Evolutionary conservation across 2,888 invertebrate species (phyloP).

Genomic region (Eretmocerus hayati): DNA sequence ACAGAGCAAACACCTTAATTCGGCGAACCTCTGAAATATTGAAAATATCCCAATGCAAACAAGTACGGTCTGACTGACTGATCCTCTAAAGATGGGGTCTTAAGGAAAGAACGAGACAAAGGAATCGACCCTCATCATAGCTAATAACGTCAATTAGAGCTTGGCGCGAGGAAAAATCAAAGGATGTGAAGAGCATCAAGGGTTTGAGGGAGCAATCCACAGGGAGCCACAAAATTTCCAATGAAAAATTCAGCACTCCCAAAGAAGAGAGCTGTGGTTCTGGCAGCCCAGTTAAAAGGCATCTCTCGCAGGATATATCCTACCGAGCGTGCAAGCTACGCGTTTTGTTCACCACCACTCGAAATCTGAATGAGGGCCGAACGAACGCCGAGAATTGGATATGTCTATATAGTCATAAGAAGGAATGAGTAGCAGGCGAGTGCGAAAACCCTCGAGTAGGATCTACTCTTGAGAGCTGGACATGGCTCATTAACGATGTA

Average conservation of each 20-base stretch:
- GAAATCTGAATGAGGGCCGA: constrained; percentile 7
- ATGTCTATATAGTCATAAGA: background rate
- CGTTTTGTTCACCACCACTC: constrained; percentile 8
- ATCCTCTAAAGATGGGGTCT: no score
- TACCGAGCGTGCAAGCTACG: background rate
- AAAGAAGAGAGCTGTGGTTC: background rate
- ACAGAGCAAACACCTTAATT: no score
- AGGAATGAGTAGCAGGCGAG: constrained; percentile 4
- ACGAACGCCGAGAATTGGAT: background rate
- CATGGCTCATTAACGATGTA: constrained; percentile 18
- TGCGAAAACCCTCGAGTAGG: constrained; percentile 10
- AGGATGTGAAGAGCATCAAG: background rate
- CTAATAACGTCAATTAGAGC: constrained; percentile 3
- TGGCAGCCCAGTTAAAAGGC: background rate
- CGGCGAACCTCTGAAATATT: no score
- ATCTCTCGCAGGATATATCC: background rate
- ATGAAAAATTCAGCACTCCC: constrained; percentile 10
- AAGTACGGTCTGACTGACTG: no score
- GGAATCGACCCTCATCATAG: background rate
- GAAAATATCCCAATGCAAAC: no score
- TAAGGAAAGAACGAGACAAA: no score
- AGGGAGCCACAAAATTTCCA: background rate
- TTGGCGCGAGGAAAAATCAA: background rate
- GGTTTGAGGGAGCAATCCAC: background rate
- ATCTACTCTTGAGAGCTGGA: constrained; percentile 10